These are phyloP conservation scores for Aproaerema taeniolella DNA, from an alignment of 2,888 invertebrate species.

Conservation along the genomic window DNA sequence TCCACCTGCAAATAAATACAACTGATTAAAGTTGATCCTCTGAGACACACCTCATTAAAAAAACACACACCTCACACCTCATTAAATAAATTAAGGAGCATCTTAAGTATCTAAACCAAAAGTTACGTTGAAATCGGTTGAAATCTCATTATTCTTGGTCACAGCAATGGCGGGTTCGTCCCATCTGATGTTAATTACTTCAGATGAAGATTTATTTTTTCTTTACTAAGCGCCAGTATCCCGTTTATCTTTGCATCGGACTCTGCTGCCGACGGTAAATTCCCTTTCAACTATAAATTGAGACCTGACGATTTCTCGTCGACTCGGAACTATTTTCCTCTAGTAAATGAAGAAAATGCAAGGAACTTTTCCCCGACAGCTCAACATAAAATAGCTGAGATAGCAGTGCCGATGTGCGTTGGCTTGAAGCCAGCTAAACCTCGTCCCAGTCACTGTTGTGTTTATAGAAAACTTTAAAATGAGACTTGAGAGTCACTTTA, in stretches of 20 bases:
- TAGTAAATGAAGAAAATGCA: not conserved
- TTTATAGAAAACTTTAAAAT: constrained; percentile 22
- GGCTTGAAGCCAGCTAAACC: constrained; percentile 42
- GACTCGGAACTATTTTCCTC: not conserved
- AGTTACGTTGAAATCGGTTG: constrained; percentile 2
- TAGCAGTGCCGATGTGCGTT: constrained; percentile 27
- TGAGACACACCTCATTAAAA: too few species aligned
- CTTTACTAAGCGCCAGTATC: constrained; percentile 31
- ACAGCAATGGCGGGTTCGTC: constrained; percentile 7
- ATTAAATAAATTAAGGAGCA: not conserved
- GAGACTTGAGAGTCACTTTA: constrained; percentile 2
- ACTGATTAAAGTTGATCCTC: too few species aligned
- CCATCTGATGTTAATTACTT: constrained; percentile 34
- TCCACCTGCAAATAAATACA: constrained; percentile 84
- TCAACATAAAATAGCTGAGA: constrained; percentile 8
- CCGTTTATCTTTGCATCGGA: constrained; percentile 41
- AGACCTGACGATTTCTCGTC: not conserved
- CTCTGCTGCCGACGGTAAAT: constrained; percentile 27
- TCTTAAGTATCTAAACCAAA: constrained; percentile 2
- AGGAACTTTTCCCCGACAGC: constrained; percentile 3
- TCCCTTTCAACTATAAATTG: constrained; percentile 14
- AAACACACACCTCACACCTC: too few species aligned
- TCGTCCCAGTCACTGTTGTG: constrained; percentile 26
- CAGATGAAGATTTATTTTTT: constrained; percentile 23
- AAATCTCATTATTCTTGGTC: constrained; percentile 5